phyloP scores from a whole-genome alignment of 2,888 invertebrate genomes.

The Bombylius discolor region DNA sequence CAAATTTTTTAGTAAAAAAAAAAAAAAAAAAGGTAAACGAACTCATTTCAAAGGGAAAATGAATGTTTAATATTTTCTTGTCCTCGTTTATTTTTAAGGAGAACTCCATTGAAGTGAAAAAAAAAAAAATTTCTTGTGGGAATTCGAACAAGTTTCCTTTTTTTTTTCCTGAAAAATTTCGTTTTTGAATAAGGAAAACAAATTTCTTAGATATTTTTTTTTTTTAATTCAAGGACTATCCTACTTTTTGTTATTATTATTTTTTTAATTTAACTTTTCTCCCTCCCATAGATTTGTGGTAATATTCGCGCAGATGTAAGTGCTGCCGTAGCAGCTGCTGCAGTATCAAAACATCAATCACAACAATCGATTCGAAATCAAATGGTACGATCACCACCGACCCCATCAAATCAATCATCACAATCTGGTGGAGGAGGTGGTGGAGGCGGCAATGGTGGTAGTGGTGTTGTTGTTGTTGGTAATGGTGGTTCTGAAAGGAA shows the following conservation, averaged over 20 bases:
- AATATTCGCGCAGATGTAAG: constrained; percentile 27
- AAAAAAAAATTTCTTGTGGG: no score
- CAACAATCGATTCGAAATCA: constrained; percentile 6
- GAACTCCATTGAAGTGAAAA: no score
- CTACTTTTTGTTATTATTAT: background rate
- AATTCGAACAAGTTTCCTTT: no score
- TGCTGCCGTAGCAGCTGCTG: constrained; percentile 21
- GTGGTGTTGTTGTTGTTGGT: constrained; percentile 10
- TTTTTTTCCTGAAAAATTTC: no score
- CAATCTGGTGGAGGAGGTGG: constrained; percentile 8
- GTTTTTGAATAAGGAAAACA: no score
- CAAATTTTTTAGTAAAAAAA: no score
- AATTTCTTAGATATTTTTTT: no score
- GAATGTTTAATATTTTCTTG: no score
- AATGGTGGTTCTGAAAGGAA: no score
- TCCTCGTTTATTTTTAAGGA: no score
- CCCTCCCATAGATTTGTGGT: constrained; percentile 29
- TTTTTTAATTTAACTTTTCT: background rate
- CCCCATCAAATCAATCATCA: constrained; percentile 5
- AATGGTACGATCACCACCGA: constrained; percentile 31
- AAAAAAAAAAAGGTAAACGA: no score
- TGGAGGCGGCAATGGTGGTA: constrained; percentile 12
- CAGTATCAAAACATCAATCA: constrained; percentile 9
- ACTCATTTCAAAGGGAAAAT: no score
- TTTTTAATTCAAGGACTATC: background rate